Conservation (phyloP, 2,113 vertebrate genomes). For the Kobus ellipsiprymnus region DNA sequence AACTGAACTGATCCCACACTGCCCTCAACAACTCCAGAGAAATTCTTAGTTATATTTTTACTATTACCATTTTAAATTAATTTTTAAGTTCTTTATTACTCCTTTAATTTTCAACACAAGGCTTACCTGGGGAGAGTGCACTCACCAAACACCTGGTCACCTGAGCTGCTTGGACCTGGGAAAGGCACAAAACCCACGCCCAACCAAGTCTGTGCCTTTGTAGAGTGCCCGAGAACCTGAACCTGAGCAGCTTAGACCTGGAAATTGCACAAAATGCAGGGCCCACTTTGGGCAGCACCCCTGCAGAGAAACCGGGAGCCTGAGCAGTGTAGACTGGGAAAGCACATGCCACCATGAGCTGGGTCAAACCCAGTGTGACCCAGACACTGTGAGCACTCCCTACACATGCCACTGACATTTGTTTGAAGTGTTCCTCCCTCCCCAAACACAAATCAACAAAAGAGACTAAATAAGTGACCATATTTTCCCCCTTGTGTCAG, state of each 20-base stretch:
- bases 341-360: neutral
- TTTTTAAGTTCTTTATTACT: neutral
- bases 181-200: neutral
- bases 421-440: accelerated
- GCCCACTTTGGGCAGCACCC: neutral
- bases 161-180: neutral
- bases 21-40: neutral
- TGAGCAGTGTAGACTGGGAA: neutral
- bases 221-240: neutral
- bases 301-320: neutral
- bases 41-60: neutral
- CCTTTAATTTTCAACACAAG: neutral
- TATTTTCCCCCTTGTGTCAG: accelerated
- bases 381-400: neutral
- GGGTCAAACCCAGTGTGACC: neutral
- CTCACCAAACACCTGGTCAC: neutral
- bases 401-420: neutral
- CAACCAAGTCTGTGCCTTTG: neutral
- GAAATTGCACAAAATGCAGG: neutral
- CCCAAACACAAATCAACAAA: neutral
- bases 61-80: neutral
- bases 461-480: neutral
- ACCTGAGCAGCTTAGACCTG: neutral
- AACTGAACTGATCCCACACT: neutral
- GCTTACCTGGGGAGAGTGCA: neutral